A percentile compares a stretch with the other conserved stretches of the same genome.
phyloP scores from a whole-genome alignment of 2,888 invertebrate species.

The Marasmarcha lunaedactyla region DNA sequence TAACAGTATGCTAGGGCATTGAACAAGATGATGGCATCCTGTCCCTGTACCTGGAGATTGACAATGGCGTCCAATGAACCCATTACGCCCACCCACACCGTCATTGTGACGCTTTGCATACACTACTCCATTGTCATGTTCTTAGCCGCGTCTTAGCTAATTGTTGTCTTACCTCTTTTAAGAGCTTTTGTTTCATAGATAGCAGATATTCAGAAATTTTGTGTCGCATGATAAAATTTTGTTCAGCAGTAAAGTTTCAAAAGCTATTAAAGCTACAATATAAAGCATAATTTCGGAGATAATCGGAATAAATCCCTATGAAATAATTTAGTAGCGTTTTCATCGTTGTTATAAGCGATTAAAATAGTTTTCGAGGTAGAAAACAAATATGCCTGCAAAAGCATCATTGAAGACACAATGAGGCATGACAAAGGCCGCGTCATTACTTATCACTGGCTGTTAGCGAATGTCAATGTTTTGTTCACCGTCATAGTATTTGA shows the following conservation, averaged over 20 bases:
- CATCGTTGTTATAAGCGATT: not conserved
- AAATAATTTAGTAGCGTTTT: not conserved
- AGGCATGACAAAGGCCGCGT: not conserved
- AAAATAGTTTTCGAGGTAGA: not conserved
- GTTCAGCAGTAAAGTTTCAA: too few relatives aligned
- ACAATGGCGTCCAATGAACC: slow-evolving; percentile 61
- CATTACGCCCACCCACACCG: slow-evolving; percentile 47
- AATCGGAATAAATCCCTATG: too few relatives aligned
- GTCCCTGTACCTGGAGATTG: slow-evolving; percentile 44
- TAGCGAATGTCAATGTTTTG: not conserved
- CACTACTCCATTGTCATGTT: slow-evolving; percentile 44
- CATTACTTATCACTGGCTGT: not conserved
- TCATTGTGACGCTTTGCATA: slow-evolving; percentile 44
- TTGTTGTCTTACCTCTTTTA: too few relatives aligned
- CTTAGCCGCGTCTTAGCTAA: slow-evolving; percentile 26
- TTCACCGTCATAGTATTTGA: not conserved
- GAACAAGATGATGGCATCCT: slow-evolving; percentile 27
- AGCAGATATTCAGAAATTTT: too few relatives aligned
- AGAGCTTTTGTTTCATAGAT: too few relatives aligned
- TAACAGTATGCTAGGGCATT: too few relatives aligned
- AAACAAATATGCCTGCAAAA: not conserved
- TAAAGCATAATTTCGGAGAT: too few relatives aligned
- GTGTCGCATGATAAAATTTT: too few relatives aligned
- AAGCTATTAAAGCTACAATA: too few relatives aligned
- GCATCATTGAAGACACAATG: not conserved